phyloP scores from a whole-genome alignment of 2,888 invertebrate genomes.

The Mantis religiosa region DNA sequence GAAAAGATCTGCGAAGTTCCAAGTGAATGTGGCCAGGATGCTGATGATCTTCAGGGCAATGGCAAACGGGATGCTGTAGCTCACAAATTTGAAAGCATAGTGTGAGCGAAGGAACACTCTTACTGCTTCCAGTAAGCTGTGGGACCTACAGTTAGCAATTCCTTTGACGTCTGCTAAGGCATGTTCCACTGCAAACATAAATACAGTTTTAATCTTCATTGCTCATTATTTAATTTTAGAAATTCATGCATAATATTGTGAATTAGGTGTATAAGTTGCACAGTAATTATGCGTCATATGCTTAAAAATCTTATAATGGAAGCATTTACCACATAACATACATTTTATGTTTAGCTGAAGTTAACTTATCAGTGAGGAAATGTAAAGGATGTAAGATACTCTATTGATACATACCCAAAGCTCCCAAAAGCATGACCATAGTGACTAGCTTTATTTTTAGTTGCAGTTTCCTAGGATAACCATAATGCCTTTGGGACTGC shows the following conservation, averaged over 20 bases:
- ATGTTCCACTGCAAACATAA: conserved; percentile 54
- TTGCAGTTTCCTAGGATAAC: conserved; percentile 1
- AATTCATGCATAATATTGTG: no score
- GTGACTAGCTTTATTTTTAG: neutral
- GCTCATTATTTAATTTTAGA: no score
- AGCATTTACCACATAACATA: no score
- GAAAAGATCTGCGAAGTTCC: conserved; percentile 33
- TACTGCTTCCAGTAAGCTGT: neutral
- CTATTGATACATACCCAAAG: neutral
- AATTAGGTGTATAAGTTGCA: no score
- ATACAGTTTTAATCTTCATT: neutral
- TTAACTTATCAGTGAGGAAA: no score
- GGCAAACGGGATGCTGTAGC: neutral
- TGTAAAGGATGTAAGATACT: no score
- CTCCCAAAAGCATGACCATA: neutral
- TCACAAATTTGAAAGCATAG: neutral
- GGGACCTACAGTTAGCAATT: neutral
- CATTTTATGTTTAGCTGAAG: no score
- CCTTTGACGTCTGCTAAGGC: conserved; percentile 28
- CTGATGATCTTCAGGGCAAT: neutral
- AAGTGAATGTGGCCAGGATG: conserved; percentile 38
- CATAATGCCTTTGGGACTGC: conserved; percentile 19
- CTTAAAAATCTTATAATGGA: no score
- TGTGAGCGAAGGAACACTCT: neutral
- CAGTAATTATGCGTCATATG: no score